phyloP scores from a whole-genome alignment of 2,797 vertebrate genomes.

The Crocodylus rhombifer region DNA sequence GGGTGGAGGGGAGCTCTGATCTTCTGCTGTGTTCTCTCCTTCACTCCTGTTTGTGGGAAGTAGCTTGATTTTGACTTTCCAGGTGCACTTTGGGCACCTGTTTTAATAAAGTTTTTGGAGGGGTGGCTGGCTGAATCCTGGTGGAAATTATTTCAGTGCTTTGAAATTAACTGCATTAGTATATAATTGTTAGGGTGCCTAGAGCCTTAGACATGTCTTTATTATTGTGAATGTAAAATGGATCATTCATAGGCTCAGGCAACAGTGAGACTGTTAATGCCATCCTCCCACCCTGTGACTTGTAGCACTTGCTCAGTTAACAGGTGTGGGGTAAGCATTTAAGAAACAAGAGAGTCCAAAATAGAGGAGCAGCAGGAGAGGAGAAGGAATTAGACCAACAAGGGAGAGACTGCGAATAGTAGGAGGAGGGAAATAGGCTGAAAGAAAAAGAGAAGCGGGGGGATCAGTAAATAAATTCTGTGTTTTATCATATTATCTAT shows the following conservation, averaged over 20 bases:
- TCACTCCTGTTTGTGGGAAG: not conserved
- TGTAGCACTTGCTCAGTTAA: not conserved
- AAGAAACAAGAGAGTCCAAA: not conserved
- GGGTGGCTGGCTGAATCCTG: not conserved
- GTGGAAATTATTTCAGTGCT: not conserved
- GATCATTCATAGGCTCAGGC: not conserved
- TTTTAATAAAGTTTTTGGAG: not conserved
- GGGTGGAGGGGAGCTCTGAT: too few relatives aligned
- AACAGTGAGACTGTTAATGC: not conserved
- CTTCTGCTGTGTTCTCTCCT: rapidly evolving
- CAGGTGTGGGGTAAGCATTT: not conserved
- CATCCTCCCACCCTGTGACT: not conserved
- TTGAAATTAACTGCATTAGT: not conserved
- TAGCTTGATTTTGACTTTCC: not conserved
- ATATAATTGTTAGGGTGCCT: not conserved
- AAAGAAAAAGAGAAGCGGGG: not conserved
- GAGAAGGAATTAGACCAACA: not conserved
- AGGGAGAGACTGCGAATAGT: not conserved
- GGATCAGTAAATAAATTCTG: not conserved
- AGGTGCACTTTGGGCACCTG: not conserved
- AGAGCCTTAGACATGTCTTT: not conserved
- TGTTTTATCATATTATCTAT: not conserved
- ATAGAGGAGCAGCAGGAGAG: not conserved
- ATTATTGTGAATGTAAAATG: not conserved
- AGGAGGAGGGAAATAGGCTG: not conserved